phyloP scores from a whole-genome alignment of 2,888 invertebrate genomes.

The Aquatica leii region DNA sequence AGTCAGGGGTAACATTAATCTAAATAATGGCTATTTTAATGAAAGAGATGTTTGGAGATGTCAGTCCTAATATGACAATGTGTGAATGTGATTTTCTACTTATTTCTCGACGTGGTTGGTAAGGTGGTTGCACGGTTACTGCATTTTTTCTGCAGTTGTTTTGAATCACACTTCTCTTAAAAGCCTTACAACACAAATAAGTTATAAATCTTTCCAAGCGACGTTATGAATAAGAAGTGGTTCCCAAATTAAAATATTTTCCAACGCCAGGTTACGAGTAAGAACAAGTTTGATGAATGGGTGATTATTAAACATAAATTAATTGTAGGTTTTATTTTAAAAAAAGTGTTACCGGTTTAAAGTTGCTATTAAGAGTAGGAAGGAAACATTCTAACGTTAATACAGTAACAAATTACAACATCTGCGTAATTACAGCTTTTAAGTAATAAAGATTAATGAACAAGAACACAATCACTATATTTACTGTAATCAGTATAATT shows the following conservation, averaged over 20 bases:
- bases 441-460: too few relatives aligned
- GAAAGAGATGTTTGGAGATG: slow-evolving; percentile 63
- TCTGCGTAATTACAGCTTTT: too few relatives aligned
- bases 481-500: too few relatives aligned
- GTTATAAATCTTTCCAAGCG: slow-evolving; percentile 22
- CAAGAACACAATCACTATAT: too few relatives aligned
- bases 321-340: too few relatives aligned
- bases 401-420: too few relatives aligned
- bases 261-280: too few relatives aligned
- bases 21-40: slow-evolving; percentile 61
- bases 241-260: slow-evolving; percentile 23
- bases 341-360: too few relatives aligned
- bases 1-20: slow-evolving; percentile 62
- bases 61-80: slow-evolving; percentile 63
- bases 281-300: too few relatives aligned
- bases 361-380: too few relatives aligned
- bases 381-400: too few relatives aligned
- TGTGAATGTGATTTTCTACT: slow-evolving; percentile 62
- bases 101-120: slow-evolving; percentile 57
- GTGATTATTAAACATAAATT: too few relatives aligned
- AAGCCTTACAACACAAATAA: slow-evolving; percentile 24
- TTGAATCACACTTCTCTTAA: slow-evolving; percentile 15
- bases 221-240: slow-evolving; percentile 19
- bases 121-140: slow-evolving; percentile 38
- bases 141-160: slow-evolving; percentile 14